Percentiles rank a stretch among this genome's conserved stretches.
Evolutionary conservation across 2,888 invertebrate species (phyloP).

Genomic region (Brenthis ino): DNA sequence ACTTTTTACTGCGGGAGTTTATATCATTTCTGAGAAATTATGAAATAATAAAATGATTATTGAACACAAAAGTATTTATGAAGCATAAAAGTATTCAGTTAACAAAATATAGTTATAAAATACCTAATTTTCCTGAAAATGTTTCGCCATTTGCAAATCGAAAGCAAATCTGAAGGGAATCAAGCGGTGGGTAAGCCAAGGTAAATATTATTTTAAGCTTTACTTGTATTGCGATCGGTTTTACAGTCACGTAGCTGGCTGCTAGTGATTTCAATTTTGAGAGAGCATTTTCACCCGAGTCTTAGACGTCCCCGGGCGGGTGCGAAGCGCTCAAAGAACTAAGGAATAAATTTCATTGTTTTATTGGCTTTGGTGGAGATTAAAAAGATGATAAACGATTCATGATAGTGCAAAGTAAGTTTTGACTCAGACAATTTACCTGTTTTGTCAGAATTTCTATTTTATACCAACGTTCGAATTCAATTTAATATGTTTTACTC

Average conservation of each 20-base stretch:
- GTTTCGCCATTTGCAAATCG: constrained; percentile 66
- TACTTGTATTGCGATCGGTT: constrained; percentile 63
- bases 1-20: no score
- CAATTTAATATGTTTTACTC: no score
- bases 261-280: constrained; percentile 71
- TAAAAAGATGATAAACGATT: constrained; percentile 7
- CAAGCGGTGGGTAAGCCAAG: constrained; percentile 60
- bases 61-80: no score
- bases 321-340: constrained; percentile 18
- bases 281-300: constrained; percentile 56
- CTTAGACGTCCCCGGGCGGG: constrained; percentile 48
- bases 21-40: no score
- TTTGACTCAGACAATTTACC: neutral
- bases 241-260: constrained; percentile 69
- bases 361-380: constrained; percentile 9
- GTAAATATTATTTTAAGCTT: constrained; percentile 72
- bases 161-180: constrained; percentile 52
- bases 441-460: neutral
- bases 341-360: constrained; percentile 20
- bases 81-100: no score
- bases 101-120: no score
- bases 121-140: no score
- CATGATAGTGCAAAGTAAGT: constrained; percentile 1
- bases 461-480: no score
- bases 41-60: no score